Percentiles rank a stretch among this genome's conserved stretches.
These are phyloP conservation scores for Chionomys nivalis DNA, from an alignment of 2,113 vertebrate genomes.

Conservation along the genomic window DNA sequence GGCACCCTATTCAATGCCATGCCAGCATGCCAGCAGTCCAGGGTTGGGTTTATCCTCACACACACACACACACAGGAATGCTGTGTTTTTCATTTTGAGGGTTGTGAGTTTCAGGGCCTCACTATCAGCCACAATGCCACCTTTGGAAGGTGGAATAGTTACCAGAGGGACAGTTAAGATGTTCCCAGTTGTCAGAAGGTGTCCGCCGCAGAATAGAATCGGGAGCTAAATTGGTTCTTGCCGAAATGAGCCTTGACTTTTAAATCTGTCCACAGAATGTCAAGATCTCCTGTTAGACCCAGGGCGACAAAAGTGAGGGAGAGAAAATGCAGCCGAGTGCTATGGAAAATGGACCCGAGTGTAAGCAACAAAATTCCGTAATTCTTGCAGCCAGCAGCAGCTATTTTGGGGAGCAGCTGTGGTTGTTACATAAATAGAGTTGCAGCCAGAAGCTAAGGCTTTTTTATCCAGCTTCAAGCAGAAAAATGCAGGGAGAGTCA, in stretches of 20 bases:
- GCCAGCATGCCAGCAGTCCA: background rate
- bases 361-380: constrained; percentile 60
- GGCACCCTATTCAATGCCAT: background rate
- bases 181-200: background rate
- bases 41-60: background rate
- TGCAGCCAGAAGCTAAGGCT: constrained; percentile 36
- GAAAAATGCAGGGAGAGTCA: constrained; percentile 47
- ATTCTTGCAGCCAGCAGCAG: constrained; percentile 61
- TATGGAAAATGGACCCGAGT: constrained; percentile 26
- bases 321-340: background rate
- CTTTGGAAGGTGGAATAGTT: background rate
- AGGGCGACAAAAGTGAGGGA: background rate
- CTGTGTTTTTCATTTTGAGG: background rate
- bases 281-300: background rate
- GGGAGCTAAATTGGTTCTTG: background rate
- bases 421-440: constrained; percentile 60
- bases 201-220: background rate
- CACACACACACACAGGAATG: background rate
- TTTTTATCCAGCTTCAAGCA: constrained; percentile 59
- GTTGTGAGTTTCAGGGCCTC: background rate
- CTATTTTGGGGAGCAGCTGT: constrained; percentile 67
- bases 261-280: background rate
- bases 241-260: background rate
- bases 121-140: background rate
- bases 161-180: background rate